These are phyloP conservation scores for Strigops habroptila DNA, from an alignment of 2,113 vertebrate species.

Conservation along the genomic window DNA sequence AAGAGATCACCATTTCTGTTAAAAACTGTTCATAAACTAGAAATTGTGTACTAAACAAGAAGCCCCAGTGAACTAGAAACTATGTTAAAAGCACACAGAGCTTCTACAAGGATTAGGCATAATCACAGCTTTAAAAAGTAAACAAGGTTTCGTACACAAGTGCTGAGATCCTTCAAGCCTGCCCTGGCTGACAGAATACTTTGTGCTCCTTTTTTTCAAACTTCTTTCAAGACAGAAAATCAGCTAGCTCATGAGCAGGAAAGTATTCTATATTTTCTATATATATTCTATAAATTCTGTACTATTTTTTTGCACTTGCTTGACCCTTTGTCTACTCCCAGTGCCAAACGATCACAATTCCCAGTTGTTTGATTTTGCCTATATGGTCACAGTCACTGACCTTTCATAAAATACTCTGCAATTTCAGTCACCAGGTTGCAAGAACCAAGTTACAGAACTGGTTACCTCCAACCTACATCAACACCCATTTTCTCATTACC, in stretches of 20 bases:
- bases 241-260: background rate
- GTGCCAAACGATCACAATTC: background rate
- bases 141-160: background rate
- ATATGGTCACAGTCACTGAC: background rate
- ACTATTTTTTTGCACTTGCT: background rate
- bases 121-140: background rate
- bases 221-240: background rate
- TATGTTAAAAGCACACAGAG: background rate
- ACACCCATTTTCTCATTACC: background rate
- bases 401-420: background rate
- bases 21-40: rapidly evolving
- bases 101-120: background rate
- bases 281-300: no score
- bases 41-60: background rate
- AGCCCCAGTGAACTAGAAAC: background rate
- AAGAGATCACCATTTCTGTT: background rate
- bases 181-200: background rate
- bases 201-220: background rate
- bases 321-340: background rate
- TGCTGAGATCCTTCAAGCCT: background rate
- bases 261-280: background rate
- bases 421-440: background rate
- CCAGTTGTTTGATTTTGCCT: background rate
- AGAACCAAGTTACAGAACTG: background rate
- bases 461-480: background rate